A percentile compares a stretch with the other conserved stretches of the same genome.
These are phyloP conservation scores for Drosophila diplacantha DNA, from an alignment of 2,888 invertebrate genomes.

Conservation along the genomic window DNA sequence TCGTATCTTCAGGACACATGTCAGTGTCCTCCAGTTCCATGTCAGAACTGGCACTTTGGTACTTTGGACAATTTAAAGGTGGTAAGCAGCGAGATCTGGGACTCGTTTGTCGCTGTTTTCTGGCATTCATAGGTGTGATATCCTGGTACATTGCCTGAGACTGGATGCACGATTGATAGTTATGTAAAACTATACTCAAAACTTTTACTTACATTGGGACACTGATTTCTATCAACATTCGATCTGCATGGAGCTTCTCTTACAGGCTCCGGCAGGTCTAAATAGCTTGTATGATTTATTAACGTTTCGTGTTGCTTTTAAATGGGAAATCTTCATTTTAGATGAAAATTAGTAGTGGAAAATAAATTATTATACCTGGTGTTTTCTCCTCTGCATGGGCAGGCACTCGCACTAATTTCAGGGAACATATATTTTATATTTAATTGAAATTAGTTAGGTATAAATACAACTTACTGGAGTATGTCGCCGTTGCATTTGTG, in stretches of 20 bases:
- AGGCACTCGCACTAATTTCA: background rate
- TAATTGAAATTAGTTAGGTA: background rate
- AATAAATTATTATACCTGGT: background rate
- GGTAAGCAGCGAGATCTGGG: background rate
- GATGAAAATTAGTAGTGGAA: fast-evolving
- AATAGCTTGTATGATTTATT: background rate
- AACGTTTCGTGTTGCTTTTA: slow-evolving; percentile 1
- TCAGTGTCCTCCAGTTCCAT: background rate
- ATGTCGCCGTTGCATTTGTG: background rate
- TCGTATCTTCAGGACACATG: background rate
- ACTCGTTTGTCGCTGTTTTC: background rate
- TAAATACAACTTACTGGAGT: background rate
- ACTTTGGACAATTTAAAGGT: background rate
- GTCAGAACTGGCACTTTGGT: too few relatives aligned
- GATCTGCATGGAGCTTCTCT: background rate
- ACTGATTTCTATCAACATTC: background rate
- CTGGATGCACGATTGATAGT: background rate
- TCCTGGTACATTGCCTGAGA: background rate
- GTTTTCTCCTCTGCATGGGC: background rate
- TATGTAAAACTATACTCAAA: background rate
- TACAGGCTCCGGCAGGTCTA: background rate
- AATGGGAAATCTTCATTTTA: background rate
- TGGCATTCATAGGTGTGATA: background rate
- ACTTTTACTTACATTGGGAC: background rate
- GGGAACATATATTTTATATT: background rate